Evolutionary conservation across 2,797 vertebrate genomes (phyloP).

Genomic region (Saxicola maurus): DNA sequence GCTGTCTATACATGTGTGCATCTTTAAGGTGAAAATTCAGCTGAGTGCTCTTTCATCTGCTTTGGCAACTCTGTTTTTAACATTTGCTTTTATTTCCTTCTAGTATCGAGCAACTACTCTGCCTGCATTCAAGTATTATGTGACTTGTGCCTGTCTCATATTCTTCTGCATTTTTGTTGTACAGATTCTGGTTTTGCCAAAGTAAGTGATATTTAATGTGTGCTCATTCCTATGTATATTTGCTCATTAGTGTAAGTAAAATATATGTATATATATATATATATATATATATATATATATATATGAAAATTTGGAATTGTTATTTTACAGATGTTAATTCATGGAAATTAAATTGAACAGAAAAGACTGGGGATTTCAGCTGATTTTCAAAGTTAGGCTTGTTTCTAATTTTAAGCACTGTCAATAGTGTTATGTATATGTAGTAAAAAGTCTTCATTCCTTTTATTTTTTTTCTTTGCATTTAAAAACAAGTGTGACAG

Average conservation of each 20-base stretch:
- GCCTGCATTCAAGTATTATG: constrained; percentile 93
- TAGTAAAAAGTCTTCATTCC: neutral
- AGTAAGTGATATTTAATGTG: constrained; percentile 74
- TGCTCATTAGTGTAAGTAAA: neutral
- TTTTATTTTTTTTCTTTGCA: neutral
- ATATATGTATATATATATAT: neutral
- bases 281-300: too few species aligned
- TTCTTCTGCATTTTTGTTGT: constrained; percentile 94
- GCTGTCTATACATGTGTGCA: neutral
- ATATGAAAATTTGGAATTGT: neutral
- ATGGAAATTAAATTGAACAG: neutral
- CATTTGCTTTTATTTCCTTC: constrained; percentile 27
- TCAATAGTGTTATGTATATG: neutral
- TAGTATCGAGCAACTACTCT: constrained; percentile 91
- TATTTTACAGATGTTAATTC: neutral
- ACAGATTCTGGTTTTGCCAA: constrained; percentile 90
- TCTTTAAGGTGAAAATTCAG: neutral
- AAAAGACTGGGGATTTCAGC: neutral
- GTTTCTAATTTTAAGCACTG: neutral
- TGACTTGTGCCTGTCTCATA: constrained; percentile 92
- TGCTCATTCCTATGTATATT: neutral
- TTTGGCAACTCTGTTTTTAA: neutral
- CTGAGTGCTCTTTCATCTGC: neutral
- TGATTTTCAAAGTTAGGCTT: neutral
- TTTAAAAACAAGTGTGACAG: neutral